Evolutionary conservation across 2,113 vertebrate genomes (phyloP), one percentile per base, ranked within the genome.

Genomic region (Tor tambroides): DNA sequence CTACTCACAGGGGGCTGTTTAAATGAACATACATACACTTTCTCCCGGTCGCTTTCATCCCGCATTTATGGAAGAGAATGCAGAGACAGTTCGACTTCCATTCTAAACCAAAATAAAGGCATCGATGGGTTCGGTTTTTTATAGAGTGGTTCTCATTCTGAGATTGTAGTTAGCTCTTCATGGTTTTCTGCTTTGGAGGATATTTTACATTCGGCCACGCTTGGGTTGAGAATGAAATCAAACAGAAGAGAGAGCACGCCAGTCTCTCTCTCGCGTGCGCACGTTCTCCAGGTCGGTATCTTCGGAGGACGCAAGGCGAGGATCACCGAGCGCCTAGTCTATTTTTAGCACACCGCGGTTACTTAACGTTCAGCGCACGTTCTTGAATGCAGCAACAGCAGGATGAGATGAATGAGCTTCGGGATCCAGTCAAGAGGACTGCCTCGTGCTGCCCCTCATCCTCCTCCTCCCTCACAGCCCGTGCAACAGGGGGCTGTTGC

Each of bases 361-460:
- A 90, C 92, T 96, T 95, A 89, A 93, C 90, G 94, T 95, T 94
- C 95, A 80, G 90, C 63, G 80, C 95, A 95, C 94, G 93, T 95
- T 90, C 92, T 35, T 88, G 91, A 89, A 93, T 93, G 92, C 91
- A 94, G 93, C 91, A 82, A 46, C 80, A 93, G 93, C 86, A 92
- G 91, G 90, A 89, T 88, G 86, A 91, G 93, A 93, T 91, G 93
- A 91, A 91, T 87, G 88, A 89, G 80, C 65, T 72, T 72, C 46
- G 21, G 81, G 81, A 72, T 83, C 67, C 67, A 49, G 61, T 82
- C 59, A 67, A 43, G 28, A 35, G 46, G 81, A 83, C 28, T 6
- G 61, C 30, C 81, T 71, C 19, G 46, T 54, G 81, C 81, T 35
- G 65, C 46, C 69, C 65, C 87, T 59, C 71, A 72, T 86, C 77